Evolutionary conservation across 2,888 invertebrate genomes (phyloP).

Genomic region (Xestia rhomboidea): DNA sequence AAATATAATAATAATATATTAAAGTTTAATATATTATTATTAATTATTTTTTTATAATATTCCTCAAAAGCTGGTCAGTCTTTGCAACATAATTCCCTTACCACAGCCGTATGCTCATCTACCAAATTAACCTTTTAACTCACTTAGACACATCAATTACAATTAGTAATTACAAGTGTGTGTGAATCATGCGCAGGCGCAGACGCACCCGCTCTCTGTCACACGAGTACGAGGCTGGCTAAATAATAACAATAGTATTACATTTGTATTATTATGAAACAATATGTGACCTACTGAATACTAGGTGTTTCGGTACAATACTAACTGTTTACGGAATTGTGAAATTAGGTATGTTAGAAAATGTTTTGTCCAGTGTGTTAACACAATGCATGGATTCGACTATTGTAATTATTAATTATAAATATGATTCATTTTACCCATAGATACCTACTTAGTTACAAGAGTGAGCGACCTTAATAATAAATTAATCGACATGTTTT

Average conservation of each 20-base stretch:
- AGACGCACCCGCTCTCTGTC: constrained; percentile 1
- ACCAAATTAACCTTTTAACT: constrained; percentile 63
- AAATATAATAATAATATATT: not conserved
- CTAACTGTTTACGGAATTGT: not conserved
- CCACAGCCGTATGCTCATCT: constrained; percentile 26
- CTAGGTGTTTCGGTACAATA: constrained; percentile 2
- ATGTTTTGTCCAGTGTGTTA: not conserved
- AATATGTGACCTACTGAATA: constrained; percentile 34
- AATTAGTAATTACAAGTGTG: constrained; percentile 49
- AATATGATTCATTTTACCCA: not conserved
- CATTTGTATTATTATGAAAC: constrained; percentile 22
- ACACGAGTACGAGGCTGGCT: constrained; percentile 18
- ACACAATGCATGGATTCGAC: not conserved
- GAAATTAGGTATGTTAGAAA: not conserved
- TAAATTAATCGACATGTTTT: not conserved
- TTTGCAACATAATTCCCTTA: constrained; percentile 14
- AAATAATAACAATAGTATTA: constrained; percentile 37
- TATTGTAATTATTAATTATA: not conserved
- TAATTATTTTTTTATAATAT: no score
- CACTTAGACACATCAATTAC: constrained; percentile 64
- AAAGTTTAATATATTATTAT: no score
- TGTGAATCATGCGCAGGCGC: constrained; percentile 49
- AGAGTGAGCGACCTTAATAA: not conserved
- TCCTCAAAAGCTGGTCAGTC: not conserved
- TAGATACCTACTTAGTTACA: not conserved